These are phyloP conservation scores for Grallaria varia DNA, from an alignment of 2,113 vertebrate species.

Conservation along the genomic window DNA sequence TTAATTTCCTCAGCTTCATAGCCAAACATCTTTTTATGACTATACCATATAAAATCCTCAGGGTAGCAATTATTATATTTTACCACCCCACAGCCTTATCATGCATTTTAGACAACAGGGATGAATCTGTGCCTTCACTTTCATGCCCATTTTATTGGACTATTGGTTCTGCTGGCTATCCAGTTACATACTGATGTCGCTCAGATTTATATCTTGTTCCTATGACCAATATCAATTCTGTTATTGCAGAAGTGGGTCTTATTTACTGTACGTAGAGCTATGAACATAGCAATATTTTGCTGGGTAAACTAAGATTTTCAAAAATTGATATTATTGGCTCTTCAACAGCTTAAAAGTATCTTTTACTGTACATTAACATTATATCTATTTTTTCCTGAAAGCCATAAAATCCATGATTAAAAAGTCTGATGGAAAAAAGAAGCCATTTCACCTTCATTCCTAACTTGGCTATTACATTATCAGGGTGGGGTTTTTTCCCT, in stretches of 20 bases:
- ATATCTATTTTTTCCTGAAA: not conserved
- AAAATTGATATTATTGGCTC: not conserved
- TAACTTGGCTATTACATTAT: not conserved
- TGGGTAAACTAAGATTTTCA: not conserved
- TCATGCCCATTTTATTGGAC: not conserved
- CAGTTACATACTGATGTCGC: not conserved
- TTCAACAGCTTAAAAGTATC: not conserved
- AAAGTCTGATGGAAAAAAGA: not conserved
- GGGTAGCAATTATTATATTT: not conserved
- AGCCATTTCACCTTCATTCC: not conserved
- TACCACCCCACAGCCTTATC: not conserved
- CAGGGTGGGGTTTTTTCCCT: fast-evolving
- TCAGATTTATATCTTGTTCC: not conserved
- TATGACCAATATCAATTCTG: not conserved
- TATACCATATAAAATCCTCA: not conserved
- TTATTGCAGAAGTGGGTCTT: not conserved
- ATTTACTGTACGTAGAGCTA: not conserved
- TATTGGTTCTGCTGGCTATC: not conserved
- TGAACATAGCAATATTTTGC: not conserved
- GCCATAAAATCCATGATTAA: not conserved
- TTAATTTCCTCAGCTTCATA: not conserved
- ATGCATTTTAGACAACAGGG: not conserved
- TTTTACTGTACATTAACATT: not conserved
- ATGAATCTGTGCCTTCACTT: not conserved
- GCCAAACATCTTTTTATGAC: not conserved